Conservation (phyloP, 2,888 invertebrate genomes). For the Gastracanthus pulcherrimus region DNA sequence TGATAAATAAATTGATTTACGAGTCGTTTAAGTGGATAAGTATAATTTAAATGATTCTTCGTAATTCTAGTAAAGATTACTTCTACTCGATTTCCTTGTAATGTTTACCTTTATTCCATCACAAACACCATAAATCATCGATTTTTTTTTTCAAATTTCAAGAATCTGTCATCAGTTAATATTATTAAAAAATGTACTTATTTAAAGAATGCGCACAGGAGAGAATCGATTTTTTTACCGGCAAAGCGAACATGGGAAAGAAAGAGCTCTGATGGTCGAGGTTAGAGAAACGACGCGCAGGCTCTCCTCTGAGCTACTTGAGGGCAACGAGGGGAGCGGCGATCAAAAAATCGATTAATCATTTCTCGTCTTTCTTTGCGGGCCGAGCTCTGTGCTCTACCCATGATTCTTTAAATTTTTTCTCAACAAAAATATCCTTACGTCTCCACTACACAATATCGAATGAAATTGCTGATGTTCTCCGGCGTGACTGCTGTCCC, state of each 20-base stretch:
- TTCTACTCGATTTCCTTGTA: not conserved
- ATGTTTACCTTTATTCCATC: not conserved
- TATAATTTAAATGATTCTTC: too few species aligned
- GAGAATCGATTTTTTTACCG: slow-evolving; percentile 34
- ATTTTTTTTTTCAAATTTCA: slow-evolving; percentile 8
- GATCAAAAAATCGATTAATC: slow-evolving; percentile 73
- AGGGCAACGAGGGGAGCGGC: slow-evolving; percentile 54
- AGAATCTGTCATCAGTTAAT: slow-evolving; percentile 43
- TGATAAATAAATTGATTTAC: too few species aligned
- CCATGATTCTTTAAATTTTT: slow-evolving; percentile 57
- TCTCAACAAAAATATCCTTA: slow-evolving; percentile 24
- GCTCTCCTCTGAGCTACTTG: slow-evolving; percentile 11
- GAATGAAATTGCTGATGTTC: slow-evolving; percentile 40
- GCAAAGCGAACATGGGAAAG: slow-evolving; percentile 37
- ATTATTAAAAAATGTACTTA: slow-evolving; percentile 42
- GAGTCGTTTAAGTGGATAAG: too few species aligned
- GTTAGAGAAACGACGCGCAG: not conserved
- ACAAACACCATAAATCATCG: slow-evolving; percentile 30
- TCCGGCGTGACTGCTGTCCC: slow-evolving; percentile 55
- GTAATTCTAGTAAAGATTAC: slow-evolving; percentile 8
- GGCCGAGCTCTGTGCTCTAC: not conserved
- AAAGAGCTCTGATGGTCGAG: slow-evolving; percentile 47
- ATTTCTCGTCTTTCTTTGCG: slow-evolving; percentile 62
- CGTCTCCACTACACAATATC: slow-evolving; percentile 1
- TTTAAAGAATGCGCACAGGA: slow-evolving; percentile 31